phyloP scores from a whole-genome alignment of 1,140 invertebrate genomes.

The Drosophila miranda region DNA sequence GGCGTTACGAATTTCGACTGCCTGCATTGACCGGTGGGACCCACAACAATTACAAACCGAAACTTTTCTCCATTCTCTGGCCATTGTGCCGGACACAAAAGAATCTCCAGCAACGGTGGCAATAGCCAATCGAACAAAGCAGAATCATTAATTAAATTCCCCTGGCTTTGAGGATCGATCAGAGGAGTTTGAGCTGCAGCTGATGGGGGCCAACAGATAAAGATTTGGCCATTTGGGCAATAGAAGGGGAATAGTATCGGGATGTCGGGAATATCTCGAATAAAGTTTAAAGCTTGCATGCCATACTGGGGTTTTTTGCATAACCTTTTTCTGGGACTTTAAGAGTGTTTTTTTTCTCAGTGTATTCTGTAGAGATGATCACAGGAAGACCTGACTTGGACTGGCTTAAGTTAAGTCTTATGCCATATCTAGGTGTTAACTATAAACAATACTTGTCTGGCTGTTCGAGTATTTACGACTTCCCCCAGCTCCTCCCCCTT shows the following conservation, averaged over 20 bases:
- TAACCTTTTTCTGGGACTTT: not conserved
- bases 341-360: not conserved
- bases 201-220: constrained; percentile 12
- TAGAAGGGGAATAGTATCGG: too few relatives aligned
- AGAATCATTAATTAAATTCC: constrained; percentile 79
- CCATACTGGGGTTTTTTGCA: too few relatives aligned
- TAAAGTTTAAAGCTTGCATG: not conserved
- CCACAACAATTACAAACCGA: constrained; percentile 60
- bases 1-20: constrained; percentile 77
- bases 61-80: constrained; percentile 14
- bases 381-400: constrained; percentile 37
- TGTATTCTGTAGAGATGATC: not conserved
- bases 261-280: not conserved
- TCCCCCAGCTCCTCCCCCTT: constrained; percentile 22
- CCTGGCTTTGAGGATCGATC: not conserved
- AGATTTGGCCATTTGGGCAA: too few relatives aligned
- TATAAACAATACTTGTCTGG: constrained; percentile 68
- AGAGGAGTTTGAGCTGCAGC: constrained; percentile 12
- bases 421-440: constrained; percentile 69
- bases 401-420: constrained; percentile 42
- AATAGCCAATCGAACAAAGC: constrained; percentile 67
- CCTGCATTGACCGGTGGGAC: constrained; percentile 54
- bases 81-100: constrained; percentile 63
- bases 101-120: constrained; percentile 61
- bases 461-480: constrained; percentile 64